These are phyloP conservation scores for Cerastis leucographa DNA, from an alignment of 2,888 invertebrate genomes.

Conservation along the genomic window DNA sequence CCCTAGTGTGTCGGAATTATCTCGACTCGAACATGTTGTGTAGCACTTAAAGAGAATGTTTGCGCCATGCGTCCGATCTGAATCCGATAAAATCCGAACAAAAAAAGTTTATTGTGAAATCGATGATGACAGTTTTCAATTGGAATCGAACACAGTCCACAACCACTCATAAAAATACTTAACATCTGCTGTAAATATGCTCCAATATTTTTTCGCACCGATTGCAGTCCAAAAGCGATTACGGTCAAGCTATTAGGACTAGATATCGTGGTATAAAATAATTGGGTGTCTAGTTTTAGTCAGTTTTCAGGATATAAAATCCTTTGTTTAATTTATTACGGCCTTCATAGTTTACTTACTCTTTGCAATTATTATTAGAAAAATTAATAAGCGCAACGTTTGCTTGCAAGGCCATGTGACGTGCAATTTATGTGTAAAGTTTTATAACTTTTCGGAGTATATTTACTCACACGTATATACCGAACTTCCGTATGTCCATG, in stretches of 20 bases:
- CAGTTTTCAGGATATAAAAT: not conserved
- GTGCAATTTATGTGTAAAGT: constrained; percentile 46
- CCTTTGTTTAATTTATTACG: not conserved
- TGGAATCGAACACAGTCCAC: not conserved
- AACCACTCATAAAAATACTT: not conserved
- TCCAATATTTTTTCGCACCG: not conserved
- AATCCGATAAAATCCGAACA: not conserved
- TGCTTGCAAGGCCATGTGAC: not conserved
- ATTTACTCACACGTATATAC: not conserved
- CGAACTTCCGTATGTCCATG: not conserved
- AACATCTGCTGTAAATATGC: not conserved
- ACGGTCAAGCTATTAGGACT: not conserved
- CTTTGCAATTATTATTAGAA: not conserved
- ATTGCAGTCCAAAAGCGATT: not conserved
- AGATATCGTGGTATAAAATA: not conserved
- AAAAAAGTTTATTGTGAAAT: not conserved
- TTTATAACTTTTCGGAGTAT: constrained; percentile 16
- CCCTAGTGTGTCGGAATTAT: not conserved
- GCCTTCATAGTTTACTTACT: not conserved
- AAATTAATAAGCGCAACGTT: not conserved
- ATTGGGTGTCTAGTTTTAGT: not conserved
- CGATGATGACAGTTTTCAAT: not conserved
- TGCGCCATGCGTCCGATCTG: not conserved
- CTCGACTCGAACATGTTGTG: not conserved
- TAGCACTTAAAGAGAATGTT: not conserved